Conservation (phyloP, 2,797 vertebrate species). For the Falco cherrug region DNA sequence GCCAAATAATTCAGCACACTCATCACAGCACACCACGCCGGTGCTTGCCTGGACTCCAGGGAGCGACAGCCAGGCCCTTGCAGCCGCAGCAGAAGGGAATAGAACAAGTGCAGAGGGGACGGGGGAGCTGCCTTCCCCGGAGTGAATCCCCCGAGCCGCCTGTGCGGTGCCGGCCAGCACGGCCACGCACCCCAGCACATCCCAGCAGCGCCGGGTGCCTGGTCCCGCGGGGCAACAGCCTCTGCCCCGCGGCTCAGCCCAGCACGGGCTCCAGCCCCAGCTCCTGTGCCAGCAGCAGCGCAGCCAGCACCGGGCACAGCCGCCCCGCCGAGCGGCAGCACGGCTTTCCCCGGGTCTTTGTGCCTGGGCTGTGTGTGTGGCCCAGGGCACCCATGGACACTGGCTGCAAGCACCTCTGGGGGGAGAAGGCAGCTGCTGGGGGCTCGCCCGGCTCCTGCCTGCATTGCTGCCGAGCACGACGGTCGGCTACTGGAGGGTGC, state of each 20-base stretch:
- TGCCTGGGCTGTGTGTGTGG: neutral
- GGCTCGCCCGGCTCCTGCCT: too few relatives aligned
- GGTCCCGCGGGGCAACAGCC: neutral
- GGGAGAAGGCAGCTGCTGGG: neutral
- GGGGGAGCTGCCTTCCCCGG: neutral
- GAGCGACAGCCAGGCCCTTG: neutral
- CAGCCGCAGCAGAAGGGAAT: neutral
- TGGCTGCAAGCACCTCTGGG: neutral
- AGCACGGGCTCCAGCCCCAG: neutral
- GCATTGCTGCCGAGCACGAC: rapidly evolving
- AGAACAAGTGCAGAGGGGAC: neutral
- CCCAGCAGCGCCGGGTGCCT: neutral
- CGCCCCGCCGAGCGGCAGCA: neutral
- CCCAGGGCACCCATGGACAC: neutral
- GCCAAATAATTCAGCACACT: neutral
- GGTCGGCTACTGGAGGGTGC: neutral
- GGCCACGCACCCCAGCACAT: too few relatives aligned
- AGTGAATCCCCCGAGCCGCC: too few relatives aligned
- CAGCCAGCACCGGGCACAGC: neutral
- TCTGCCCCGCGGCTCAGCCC: neutral
- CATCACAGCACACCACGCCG: neutral
- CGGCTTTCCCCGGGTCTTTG: neutral
- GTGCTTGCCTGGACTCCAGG: neutral
- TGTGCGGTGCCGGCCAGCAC: neutral
- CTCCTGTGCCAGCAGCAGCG: neutral